Evolutionary conservation across 2,888 invertebrate species (phyloP).

Genomic region (Alentia gelatinosa): DNA sequence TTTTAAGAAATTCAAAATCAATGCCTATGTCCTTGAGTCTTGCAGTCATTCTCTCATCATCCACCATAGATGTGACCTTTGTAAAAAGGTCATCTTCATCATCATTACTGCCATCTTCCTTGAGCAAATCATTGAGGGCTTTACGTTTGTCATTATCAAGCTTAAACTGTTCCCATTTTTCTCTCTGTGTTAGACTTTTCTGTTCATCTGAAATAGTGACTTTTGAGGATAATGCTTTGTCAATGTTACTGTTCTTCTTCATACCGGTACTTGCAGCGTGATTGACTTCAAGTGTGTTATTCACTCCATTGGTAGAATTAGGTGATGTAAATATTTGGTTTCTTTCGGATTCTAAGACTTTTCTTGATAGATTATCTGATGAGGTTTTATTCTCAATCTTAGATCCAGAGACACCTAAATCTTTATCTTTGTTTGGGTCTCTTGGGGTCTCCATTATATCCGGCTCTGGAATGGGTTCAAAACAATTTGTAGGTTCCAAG

Average conservation of each 20-base stretch:
- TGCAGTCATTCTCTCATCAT: constrained; percentile 11
- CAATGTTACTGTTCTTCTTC: constrained; percentile 15
- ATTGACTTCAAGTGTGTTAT: neutral
- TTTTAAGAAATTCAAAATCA: constrained; percentile 19
- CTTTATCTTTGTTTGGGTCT: neutral
- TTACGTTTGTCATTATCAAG: constrained; percentile 19
- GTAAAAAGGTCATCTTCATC: constrained; percentile 44
- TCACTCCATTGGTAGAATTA: neutral
- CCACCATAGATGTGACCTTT: constrained; percentile 34
- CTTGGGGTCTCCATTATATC: constrained; percentile 54
- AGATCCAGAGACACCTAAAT: neutral
- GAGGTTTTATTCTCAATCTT: neutral
- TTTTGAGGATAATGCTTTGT: neutral
- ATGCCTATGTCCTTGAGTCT: neutral
- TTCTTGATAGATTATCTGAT: neutral
- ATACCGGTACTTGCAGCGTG: neutral
- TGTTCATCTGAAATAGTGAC: neutral
- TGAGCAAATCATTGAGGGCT: neutral
- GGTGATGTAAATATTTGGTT: too few species aligned
- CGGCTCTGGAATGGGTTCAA: constrained; percentile 56
- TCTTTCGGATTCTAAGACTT: neutral
- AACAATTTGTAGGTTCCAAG: neutral
- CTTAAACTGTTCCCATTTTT: constrained; percentile 24
- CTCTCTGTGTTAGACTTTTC: neutral
- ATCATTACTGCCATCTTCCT: neutral